Conservation (phyloP, 1,140 invertebrate species). For the Heterodera schachtii region DNA sequence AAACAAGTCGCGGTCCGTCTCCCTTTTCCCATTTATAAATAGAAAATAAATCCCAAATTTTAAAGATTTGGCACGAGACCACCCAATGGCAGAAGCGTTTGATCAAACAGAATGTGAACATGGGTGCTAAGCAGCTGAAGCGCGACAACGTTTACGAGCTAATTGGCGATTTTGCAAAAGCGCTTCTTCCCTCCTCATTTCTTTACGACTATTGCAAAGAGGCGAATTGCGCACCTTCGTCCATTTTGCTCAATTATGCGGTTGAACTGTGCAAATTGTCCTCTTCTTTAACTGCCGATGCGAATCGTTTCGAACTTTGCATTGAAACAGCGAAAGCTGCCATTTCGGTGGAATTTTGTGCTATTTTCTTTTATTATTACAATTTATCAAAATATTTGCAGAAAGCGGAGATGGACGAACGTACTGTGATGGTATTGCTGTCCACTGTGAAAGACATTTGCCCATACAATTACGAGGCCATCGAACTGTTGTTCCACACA, state of each 20-base stretch:
- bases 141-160: constrained; percentile 29
- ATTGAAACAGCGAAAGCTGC: constrained; percentile 31
- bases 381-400: background rate
- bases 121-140: constrained; percentile 26
- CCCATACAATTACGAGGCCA: constrained; percentile 40
- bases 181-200: constrained; percentile 31
- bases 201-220: constrained; percentile 32
- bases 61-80: constrained; percentile 34
- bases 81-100: constrained; percentile 38
- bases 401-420: constrained; percentile 6
- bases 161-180: constrained; percentile 38
- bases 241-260: constrained; percentile 28
- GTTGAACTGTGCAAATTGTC: constrained; percentile 38
- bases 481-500: constrained; percentile 35
- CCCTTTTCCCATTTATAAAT: background rate
- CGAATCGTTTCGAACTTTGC: constrained; percentile 25
- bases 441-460: constrained; percentile 23
- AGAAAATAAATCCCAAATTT: constrained; percentile 5
- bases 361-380: background rate
- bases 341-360: constrained; percentile 5
- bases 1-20: constrained; percentile 27
- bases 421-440: background rate
- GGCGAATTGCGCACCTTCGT: background rate
- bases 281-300: constrained; percentile 9
- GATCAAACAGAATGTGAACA: constrained; percentile 12